Percentiles rank a stretch among this genome's conserved stretches.
These are phyloP conservation scores for Ptyas mucosa DNA, from an alignment of 2,113 vertebrate genomes.

Conservation along the genomic window DNA sequence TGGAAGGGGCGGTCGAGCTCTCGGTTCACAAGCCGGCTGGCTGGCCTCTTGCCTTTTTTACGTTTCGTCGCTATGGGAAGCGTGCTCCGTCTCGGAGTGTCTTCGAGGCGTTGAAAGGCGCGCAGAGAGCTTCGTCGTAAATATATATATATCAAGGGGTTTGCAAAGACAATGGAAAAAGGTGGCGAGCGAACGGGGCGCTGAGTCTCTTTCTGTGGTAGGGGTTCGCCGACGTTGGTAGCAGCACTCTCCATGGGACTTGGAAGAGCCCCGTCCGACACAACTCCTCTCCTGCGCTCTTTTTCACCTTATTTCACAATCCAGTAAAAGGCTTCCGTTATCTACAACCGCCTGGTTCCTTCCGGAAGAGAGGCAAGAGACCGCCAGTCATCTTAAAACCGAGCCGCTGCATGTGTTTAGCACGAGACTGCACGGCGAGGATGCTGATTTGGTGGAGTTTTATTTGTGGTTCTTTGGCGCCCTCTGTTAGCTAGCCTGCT, in stretches of 20 bases:
- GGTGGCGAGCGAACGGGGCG: conserved; percentile 4
- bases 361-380: neutral
- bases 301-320: neutral
- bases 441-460: neutral
- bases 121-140: neutral
- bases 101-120: neutral
- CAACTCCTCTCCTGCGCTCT: neutral
- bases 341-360: neutral
- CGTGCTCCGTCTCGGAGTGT: neutral
- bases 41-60: neutral
- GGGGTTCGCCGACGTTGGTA: neutral
- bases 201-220: neutral
- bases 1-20: neutral
- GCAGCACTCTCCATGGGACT: neutral
- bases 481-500: conserved; percentile 47
- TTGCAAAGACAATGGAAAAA: neutral
- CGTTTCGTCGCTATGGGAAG: neutral
- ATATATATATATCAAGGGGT: neutral
- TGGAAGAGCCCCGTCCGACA: neutral
- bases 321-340: neutral
- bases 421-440: neutral
- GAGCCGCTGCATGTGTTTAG: neutral
- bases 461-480: conserved; percentile 55
- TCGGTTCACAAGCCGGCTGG: neutral
- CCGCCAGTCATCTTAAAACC: neutral